Percentiles rank a stretch among this genome's conserved stretches.
Conservation (phyloP, 1,140 invertebrate genomes). For the Gryllus bimaculatus region DNA sequence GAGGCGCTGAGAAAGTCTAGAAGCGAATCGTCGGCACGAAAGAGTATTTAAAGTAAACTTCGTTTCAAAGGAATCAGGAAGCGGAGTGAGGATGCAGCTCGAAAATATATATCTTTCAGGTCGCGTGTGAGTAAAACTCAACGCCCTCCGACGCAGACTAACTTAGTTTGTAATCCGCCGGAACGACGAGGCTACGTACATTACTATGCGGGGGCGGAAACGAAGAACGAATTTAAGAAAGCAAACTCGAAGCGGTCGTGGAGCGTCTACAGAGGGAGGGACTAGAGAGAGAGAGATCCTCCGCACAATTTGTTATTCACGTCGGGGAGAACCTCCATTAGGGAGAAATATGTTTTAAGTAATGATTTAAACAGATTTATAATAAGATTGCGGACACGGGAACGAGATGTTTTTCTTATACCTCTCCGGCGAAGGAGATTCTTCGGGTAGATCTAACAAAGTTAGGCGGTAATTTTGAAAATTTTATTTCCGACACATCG, state of each 20-base stretch:
- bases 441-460: conserved; percentile 1
- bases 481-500: conserved; percentile 4
- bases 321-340: not conserved
- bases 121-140: too few relatives aligned
- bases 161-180: not conserved
- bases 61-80: too few relatives aligned
- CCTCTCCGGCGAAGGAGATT: not conserved
- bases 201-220: not conserved
- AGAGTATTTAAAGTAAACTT: too few relatives aligned
- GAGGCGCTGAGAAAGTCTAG: too few relatives aligned
- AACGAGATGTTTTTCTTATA: conserved; percentile 1
- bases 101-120: too few relatives aligned
- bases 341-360: conserved; percentile 1
- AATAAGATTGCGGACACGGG: not conserved
- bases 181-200: not conserved
- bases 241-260: not conserved
- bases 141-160: not conserved
- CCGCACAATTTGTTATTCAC: not conserved
- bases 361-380: not conserved
- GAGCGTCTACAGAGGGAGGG: too few relatives aligned
- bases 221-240: not conserved
- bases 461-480: not conserved
- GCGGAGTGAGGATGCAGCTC: too few relatives aligned
- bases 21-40: too few relatives aligned
- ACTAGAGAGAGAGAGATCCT: not conserved